Evolutionary conservation across 2,888 invertebrate species (phyloP).

Genomic region (Cryptocheilus praepositus): DNA sequence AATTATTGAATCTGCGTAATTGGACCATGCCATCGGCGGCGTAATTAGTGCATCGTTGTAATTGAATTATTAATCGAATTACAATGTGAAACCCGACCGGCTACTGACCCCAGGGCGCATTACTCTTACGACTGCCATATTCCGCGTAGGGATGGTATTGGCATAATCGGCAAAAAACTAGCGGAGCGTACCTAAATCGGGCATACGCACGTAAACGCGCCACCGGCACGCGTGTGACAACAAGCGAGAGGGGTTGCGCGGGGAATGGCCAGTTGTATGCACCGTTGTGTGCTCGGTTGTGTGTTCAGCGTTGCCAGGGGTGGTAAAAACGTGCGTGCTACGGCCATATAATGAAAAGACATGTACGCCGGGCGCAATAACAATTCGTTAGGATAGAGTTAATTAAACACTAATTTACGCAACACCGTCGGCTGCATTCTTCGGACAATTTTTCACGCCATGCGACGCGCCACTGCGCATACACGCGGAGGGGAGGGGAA

Average conservation of each 20-base stretch:
- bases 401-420: slow-evolving; percentile 48
- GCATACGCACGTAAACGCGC: slow-evolving; percentile 9
- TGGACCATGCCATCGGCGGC: slow-evolving; percentile 2
- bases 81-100: slow-evolving; percentile 33
- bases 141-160: not conserved
- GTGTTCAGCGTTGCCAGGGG: no score
- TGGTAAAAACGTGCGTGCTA: no score
- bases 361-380: slow-evolving; percentile 39
- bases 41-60: slow-evolving; percentile 47
- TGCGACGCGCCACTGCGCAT: not conserved
- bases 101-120: slow-evolving; percentile 33
- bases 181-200: slow-evolving; percentile 36
- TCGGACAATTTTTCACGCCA: slow-evolving; percentile 23
- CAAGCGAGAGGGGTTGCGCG: not conserved
- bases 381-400: slow-evolving; percentile 43
- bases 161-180: slow-evolving; percentile 32
- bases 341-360: slow-evolving; percentile 39
- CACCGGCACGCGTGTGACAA: slow-evolving; percentile 15
- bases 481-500: slow-evolving; percentile 5
- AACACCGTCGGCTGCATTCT: slow-evolving; percentile 28
- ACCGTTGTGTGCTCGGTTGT: not conserved
- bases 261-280: no score
- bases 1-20: no score
- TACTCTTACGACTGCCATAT: slow-evolving; percentile 27
- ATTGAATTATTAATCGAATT: slow-evolving; percentile 55